Conservation (phyloP, 2,888 invertebrate species). For the Idaea biselata region DNA sequence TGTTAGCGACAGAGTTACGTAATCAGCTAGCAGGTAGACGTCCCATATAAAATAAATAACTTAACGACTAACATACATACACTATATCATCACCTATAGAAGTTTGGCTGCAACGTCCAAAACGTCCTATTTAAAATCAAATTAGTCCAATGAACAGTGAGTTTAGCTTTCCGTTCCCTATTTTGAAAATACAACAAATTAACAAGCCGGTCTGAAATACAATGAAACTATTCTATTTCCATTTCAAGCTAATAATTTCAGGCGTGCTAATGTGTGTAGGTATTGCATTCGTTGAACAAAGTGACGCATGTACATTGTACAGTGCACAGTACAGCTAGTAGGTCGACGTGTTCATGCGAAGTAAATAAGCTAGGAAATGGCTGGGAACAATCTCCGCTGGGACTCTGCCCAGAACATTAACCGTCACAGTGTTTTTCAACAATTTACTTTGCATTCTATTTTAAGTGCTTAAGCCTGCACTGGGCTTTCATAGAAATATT, state of each 20-base stretch:
- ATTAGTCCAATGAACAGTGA: too few species aligned
- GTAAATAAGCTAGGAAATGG: conserved; percentile 30
- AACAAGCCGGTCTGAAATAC: background rate
- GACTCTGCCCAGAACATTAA: conserved; percentile 21
- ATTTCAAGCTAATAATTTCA: background rate
- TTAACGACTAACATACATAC: too few species aligned
- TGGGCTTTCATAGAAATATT: too few species aligned
- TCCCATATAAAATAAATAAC: too few species aligned
- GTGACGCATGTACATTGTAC: conserved; percentile 22
- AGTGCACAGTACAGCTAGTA: conserved; percentile 7
- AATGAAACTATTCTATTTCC: background rate
- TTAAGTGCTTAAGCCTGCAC: too few species aligned
- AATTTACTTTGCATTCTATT: conserved; percentile 32
- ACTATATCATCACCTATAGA: too few species aligned
- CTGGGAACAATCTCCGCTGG: conserved; percentile 24
- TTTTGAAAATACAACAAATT: background rate
- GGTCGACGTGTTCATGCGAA: conserved; percentile 21
- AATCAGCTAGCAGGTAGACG: too few species aligned
- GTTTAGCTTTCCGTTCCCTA: background rate
- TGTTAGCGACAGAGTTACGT: too few species aligned
- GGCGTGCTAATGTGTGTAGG: background rate
- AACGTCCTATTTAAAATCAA: too few species aligned
- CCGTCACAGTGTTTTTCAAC: conserved; percentile 27
- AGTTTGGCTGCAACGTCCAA: too few species aligned
- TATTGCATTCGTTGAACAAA: conserved; percentile 4